Evolutionary conservation across 2,888 invertebrate genomes (phyloP).

Genomic region (Parnassius apollo): DNA sequence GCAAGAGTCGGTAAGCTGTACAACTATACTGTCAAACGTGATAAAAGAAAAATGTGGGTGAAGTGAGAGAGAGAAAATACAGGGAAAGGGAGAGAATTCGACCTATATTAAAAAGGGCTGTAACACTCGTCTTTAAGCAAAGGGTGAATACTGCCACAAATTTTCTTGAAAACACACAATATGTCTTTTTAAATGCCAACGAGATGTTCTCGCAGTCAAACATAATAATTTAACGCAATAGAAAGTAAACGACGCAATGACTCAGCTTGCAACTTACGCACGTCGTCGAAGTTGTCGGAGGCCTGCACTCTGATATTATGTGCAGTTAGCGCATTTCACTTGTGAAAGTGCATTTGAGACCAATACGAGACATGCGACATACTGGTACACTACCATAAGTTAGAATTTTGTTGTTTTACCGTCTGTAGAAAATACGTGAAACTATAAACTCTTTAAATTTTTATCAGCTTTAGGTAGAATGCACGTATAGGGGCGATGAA

Average conservation of each 20-base stretch:
- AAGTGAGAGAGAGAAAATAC: too few relatives aligned
- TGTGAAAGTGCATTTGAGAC: constrained; percentile 36
- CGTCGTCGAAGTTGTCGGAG: constrained; percentile 7
- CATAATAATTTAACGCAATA: constrained; percentile 29
- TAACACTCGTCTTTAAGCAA: background rate
- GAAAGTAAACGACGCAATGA: constrained; percentile 34
- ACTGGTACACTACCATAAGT: constrained; percentile 12
- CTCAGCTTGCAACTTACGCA: constrained; percentile 32
- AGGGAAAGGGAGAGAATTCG: too few relatives aligned
- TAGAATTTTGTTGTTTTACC: background rate
- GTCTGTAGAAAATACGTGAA: background rate
- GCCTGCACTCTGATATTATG: constrained; percentile 32
- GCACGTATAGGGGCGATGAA: too few relatives aligned
- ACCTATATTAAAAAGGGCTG: too few relatives aligned
- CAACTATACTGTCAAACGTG: too few relatives aligned
- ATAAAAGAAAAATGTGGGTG: too few relatives aligned
- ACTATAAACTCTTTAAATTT: too few relatives aligned
- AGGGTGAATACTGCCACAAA: constrained; percentile 9
- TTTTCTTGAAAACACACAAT: constrained; percentile 9
- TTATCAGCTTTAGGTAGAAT: too few relatives aligned
- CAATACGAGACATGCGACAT: constrained; percentile 25
- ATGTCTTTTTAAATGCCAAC: constrained; percentile 12
- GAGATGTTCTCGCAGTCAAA: constrained; percentile 20
- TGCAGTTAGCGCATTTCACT: constrained; percentile 41
- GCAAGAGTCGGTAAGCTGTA: too few relatives aligned